These are phyloP conservation scores for Agelastica alni DNA, from an alignment of 2,888 invertebrate genomes.

Conservation along the genomic window DNA sequence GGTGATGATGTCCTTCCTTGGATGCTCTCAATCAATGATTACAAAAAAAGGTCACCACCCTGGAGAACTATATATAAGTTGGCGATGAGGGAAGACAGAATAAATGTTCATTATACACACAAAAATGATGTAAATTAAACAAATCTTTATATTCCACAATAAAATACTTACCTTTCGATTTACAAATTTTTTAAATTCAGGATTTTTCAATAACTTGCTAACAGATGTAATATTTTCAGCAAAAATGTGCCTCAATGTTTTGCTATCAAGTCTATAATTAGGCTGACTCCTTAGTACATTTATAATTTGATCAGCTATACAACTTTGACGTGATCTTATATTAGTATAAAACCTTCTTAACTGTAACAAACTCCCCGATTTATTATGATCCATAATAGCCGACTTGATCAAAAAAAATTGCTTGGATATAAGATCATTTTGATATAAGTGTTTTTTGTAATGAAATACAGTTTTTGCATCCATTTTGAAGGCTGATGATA, in stretches of 20 bases:
- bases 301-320: slow-evolving; percentile 61
- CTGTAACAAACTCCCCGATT: slow-evolving; percentile 62
- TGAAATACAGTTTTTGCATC: slow-evolving; percentile 69
- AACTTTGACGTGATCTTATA: slow-evolving; percentile 60
- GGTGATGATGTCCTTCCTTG: no score
- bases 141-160: no score
- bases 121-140: no score
- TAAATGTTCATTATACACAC: no score
- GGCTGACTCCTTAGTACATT: slow-evolving; percentile 61
- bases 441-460: slow-evolving; percentile 65
- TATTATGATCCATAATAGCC: slow-evolving; percentile 51
- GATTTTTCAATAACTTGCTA: slow-evolving; percentile 60
- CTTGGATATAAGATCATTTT: slow-evolving; percentile 64
- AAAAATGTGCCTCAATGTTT: slow-evolving; percentile 58
- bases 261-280: slow-evolving; percentile 59
- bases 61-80: no score
- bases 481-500: slow-evolving; percentile 60
- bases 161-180: slow-evolving; percentile 52
- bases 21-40: no score
- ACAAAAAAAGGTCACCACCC: no score
- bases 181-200: slow-evolving; percentile 60
- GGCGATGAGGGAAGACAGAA: no score
- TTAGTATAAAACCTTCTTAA: slow-evolving; percentile 66
- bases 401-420: slow-evolving; percentile 64
- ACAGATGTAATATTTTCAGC: slow-evolving; percentile 37